Conservation (phyloP, 2,888 invertebrate genomes). For the Steinernema hermaphroditum region DNA sequence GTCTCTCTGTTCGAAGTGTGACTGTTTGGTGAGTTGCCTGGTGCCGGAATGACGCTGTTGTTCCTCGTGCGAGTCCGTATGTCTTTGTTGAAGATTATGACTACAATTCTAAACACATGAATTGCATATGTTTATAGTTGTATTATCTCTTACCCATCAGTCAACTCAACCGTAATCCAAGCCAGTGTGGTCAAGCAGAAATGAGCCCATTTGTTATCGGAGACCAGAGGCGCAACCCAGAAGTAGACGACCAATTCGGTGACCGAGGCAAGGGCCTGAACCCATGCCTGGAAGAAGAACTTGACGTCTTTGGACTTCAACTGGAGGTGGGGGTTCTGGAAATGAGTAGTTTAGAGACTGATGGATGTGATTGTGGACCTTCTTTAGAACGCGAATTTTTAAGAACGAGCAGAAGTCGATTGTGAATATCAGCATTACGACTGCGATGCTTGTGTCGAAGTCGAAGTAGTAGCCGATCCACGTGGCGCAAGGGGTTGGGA, state of each 20-base stretch:
- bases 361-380: no score
- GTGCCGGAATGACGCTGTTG: no score
- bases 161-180: background rate
- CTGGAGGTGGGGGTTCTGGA: background rate
- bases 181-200: background rate
- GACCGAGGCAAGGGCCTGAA: background rate
- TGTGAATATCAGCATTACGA: background rate
- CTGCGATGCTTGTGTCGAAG: background rate
- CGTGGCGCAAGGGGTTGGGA: background rate
- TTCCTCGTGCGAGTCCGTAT: background rate
- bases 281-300: constrained; percentile 16
- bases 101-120: constrained; percentile 1
- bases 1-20: no score
- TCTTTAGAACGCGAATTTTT: background rate
- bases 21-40: no score
- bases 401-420: background rate
- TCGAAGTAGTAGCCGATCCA: background rate
- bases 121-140: background rate
- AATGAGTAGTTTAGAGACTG: background rate
- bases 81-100: background rate
- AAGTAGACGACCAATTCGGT: constrained; percentile 5
- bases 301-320: background rate
- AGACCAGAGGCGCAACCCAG: background rate
- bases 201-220: background rate
- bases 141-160: background rate